These are phyloP conservation scores for Corydoras maculifer DNA, from an alignment of 2,113 vertebrate species.

Conservation along the genomic window DNA sequence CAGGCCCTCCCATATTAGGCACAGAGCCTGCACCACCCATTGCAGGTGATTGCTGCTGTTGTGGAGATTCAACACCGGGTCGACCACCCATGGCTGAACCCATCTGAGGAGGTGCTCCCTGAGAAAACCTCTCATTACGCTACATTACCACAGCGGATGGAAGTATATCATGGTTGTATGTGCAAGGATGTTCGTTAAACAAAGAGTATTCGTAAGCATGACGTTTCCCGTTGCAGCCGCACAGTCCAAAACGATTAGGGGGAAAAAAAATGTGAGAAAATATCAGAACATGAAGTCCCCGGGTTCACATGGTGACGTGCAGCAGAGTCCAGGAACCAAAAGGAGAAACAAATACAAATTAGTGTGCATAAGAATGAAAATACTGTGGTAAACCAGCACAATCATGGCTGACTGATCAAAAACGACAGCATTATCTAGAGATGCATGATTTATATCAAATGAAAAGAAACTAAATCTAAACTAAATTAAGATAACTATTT, in stretches of 20 bases:
- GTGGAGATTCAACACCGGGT: constrained; percentile 82
- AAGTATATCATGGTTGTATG: background rate
- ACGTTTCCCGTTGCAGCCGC: constrained; percentile 9
- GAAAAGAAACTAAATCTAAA: no score
- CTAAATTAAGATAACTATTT: no score
- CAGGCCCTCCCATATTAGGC: constrained; percentile 75
- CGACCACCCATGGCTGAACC: constrained; percentile 76
- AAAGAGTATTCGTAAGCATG: constrained; percentile 29
- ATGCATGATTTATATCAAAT: no score
- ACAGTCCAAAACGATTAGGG: constrained; percentile 18
- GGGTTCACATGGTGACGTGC: constrained; percentile 62
- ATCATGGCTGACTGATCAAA: background rate
- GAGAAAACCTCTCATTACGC: constrained; percentile 85
- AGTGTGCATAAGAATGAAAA: constrained; percentile 54
- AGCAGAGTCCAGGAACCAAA: constrained; percentile 75
- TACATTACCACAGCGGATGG: constrained; percentile 53
- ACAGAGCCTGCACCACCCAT: constrained; percentile 62
- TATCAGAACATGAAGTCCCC: constrained; percentile 61
- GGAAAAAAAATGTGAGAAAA: background rate
- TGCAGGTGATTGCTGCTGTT: constrained; percentile 51
- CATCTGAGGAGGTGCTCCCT: constrained; percentile 78
- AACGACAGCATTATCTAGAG: background rate
- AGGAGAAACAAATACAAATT: constrained; percentile 84
- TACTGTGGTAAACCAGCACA: constrained; percentile 50
- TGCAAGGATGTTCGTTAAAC: background rate